Evolutionary conservation across 1,140 invertebrate species (phyloP), one percentile per base, ranked within the genome.

Genomic region (Anadara kagoshimensis): DNA sequence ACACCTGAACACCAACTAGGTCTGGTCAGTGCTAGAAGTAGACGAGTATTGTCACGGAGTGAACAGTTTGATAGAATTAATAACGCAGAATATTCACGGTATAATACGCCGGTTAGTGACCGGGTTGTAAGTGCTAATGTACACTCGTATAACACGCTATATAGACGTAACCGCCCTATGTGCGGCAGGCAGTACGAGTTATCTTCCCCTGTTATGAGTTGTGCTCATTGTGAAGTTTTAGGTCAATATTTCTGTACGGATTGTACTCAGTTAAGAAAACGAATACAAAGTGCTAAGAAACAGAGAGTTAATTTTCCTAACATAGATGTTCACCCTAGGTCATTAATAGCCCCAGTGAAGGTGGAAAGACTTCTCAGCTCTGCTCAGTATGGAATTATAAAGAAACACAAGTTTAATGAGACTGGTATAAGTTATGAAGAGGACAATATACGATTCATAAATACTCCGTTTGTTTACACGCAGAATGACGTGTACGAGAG

Each of bases 171-270:
- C 57, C 71, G 7, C 65, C 68, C 75, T 3, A 56, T 75, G 43
- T 80, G 78, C 56, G 57, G 61, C 41, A 54, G 78, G 16, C 69
- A 54, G 26, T 74, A 64, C 22, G 24, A 36, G 26, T 36, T 36
- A 29, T 66, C 66, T 29, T 22, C 26, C 7, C 53, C 66, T n/a
- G 54, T 49, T 8, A 47, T 53, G 36, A 66, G 65, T 10, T 57
- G 51, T 24, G 47, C 74, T 12, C 75, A 80, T 5, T 80, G 78
- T 64, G 78, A 80, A 20, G 73, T 80, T 0, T 66, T 80, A n/a
- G 78, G 78, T 22, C 73, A 75, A 4, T 59, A 73, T 43, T 73
- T 73, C 16, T 80, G 78, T 29, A 67, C 69, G 24, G 78, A 80
- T 43, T 80, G 78, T 51, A 75, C 69, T 57, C 63, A 77, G 26